Conservation (phyloP, 2,888 invertebrate species). For the Tolmerus cingulatus region DNA sequence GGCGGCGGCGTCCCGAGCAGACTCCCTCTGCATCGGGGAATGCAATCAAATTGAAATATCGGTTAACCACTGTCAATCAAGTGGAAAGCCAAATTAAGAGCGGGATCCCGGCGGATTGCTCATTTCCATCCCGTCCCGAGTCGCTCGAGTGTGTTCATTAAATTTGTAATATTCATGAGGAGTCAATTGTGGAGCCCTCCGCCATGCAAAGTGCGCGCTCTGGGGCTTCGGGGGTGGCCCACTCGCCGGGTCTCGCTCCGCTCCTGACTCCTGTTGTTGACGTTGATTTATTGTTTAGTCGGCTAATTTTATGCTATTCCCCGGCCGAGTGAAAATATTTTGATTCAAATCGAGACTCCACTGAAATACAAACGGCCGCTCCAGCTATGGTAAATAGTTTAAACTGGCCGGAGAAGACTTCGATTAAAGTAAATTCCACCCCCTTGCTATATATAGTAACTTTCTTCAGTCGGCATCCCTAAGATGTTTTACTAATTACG, state of each 20-base stretch:
- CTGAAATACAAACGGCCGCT: neutral
- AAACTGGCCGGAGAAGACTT: neutral
- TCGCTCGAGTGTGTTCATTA: slow-evolving; percentile 34
- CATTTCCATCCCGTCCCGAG: slow-evolving; percentile 46
- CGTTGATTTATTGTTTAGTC: slow-evolving; percentile 38
- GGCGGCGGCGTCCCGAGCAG: neutral
- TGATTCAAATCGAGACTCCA: neutral
- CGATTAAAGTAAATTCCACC: neutral
- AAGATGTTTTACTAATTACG: too few relatives aligned
- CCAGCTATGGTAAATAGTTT: neutral
- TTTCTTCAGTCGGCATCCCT: neutral
- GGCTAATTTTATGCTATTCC: slow-evolving; percentile 18
- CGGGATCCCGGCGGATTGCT: neutral
- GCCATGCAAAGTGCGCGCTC: neutral
- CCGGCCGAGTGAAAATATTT: neutral
- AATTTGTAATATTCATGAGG: slow-evolving; percentile 46
- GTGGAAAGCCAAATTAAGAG: slow-evolving; percentile 17
- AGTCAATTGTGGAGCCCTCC: slow-evolving; percentile 2
- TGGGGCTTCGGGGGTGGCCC: slow-evolving; percentile 28
- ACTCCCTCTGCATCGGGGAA: neutral
- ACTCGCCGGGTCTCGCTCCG: neutral
- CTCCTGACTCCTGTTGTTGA: neutral
- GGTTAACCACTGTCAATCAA: slow-evolving; percentile 48
- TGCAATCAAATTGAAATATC: slow-evolving; percentile 49
- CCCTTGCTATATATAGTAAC: neutral